Conservation (phyloP, 2,888 invertebrate species). For the Mimachlamys varia region DNA sequence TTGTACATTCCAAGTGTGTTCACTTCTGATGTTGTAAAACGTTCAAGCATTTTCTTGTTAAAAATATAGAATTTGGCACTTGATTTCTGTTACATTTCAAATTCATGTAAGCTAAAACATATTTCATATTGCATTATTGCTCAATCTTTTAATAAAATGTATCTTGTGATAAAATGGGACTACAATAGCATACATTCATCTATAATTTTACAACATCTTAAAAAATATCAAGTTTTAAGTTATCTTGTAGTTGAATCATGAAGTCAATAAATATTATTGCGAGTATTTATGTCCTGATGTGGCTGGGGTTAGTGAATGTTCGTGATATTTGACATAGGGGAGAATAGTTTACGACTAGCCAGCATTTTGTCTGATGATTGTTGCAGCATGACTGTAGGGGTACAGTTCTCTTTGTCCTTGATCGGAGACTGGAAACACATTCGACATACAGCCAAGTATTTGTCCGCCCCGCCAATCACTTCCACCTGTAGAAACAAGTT, state of each 20-base stretch:
- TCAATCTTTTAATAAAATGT: neutral
- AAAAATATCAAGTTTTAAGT: neutral
- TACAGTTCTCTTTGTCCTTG: slow-evolving; percentile 56
- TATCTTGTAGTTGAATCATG: neutral
- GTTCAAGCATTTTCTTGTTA: neutral
- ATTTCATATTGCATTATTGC: neutral
- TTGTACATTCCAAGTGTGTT: neutral
- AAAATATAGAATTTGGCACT: neutral
- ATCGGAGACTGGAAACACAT: slow-evolving; percentile 78
- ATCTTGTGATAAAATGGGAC: neutral
- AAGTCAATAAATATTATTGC: neutral
- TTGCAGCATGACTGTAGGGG: slow-evolving; percentile 40
- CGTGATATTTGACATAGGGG: neutral
- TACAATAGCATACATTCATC: neutral
- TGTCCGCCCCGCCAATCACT: slow-evolving; percentile 84
- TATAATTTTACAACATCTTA: neutral
- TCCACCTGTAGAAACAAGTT: slow-evolving; percentile 81
- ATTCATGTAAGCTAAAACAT: neutral
- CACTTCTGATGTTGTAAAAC: neutral
- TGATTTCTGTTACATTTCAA: neutral
- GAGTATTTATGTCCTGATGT: neutral
- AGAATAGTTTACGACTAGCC: slow-evolving; percentile 51
- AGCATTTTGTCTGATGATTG: slow-evolving; percentile 43
- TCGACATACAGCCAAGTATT: slow-evolving; percentile 84
- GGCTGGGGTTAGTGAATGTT: slow-evolving; percentile 4